These are phyloP conservation scores for Pseudanteris insignis DNA, from an alignment of 2,888 invertebrate genomes.

Conservation along the genomic window DNA sequence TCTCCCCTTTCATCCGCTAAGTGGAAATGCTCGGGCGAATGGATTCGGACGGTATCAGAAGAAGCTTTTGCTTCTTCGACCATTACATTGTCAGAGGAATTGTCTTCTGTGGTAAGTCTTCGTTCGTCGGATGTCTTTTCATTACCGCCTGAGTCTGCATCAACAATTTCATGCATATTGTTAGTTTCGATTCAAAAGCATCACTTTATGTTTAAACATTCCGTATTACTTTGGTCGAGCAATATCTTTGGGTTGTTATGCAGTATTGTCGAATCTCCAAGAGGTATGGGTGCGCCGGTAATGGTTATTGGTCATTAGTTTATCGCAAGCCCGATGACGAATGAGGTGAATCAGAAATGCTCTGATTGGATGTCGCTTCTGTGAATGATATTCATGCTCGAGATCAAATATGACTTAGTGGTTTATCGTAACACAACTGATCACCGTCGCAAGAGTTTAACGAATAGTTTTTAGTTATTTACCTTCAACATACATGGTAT, in stretches of 20 bases:
- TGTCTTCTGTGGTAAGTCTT: slow-evolving; percentile 33
- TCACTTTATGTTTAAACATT: neutral
- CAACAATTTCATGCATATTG: too few relatives aligned
- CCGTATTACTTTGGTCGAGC: too few relatives aligned
- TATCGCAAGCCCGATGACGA: slow-evolving; percentile 4
- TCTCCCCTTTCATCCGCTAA: slow-evolving; percentile 49
- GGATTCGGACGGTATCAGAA: slow-evolving; percentile 49
- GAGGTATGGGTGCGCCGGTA: slow-evolving; percentile 1
- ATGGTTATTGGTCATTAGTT: slow-evolving; percentile 20
- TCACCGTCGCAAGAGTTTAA: too few relatives aligned
- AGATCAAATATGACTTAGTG: too few relatives aligned
- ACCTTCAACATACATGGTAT: too few relatives aligned
- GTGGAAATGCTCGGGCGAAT: slow-evolving; percentile 55
- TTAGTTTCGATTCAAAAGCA: neutral
- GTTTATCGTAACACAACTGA: too few relatives aligned
- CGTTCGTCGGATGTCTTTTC: slow-evolving; percentile 32
- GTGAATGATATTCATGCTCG: too few relatives aligned
- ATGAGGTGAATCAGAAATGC: slow-evolving; percentile 1
- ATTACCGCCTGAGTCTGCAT: slow-evolving; percentile 4
- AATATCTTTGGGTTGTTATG: too few relatives aligned
- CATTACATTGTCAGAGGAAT: slow-evolving; percentile 45
- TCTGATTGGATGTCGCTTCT: slow-evolving; percentile 2
- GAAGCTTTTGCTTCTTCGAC: slow-evolving; percentile 46
- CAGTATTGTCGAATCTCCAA: neutral
- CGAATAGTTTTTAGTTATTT: too few relatives aligned